Evolutionary conservation across 2,113 vertebrate species (phyloP).

Genomic region (Calonectris borealis): DNA sequence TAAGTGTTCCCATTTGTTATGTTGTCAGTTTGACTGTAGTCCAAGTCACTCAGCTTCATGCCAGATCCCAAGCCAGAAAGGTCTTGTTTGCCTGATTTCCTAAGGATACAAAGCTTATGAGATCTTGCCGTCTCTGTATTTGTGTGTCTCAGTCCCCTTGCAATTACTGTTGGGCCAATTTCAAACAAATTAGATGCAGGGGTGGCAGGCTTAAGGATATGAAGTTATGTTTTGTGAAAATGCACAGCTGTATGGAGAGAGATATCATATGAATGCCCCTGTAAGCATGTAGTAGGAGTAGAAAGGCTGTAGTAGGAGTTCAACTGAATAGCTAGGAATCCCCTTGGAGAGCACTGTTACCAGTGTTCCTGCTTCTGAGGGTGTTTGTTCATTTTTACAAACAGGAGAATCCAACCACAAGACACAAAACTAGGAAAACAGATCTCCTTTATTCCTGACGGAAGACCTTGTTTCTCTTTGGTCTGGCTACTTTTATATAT

Average conservation of each 20-base stretch:
- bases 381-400: neutral
- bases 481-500: neutral
- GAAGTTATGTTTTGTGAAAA: conserved; percentile 8
- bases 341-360: neutral
- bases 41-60: conserved; percentile 66
- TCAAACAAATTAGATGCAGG: neutral
- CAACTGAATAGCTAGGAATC: neutral
- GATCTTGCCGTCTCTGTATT: neutral
- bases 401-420: neutral
- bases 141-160: neutral
- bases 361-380: neutral
- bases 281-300: neutral
- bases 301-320: neutral
- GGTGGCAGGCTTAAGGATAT: neutral
- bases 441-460: neutral
- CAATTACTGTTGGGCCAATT: neutral
- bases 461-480: neutral
- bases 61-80: conserved; percentile 62
- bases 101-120: neutral
- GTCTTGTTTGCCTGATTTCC: conserved; percentile 48
- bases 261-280: neutral
- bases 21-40: conserved; percentile 58
- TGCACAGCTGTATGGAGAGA: neutral
- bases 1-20: conserved; percentile 64
- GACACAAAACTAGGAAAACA: neutral